These are phyloP conservation scores for Rhingia campestris DNA, from an alignment of 2,888 invertebrate species.

Conservation along the genomic window DNA sequence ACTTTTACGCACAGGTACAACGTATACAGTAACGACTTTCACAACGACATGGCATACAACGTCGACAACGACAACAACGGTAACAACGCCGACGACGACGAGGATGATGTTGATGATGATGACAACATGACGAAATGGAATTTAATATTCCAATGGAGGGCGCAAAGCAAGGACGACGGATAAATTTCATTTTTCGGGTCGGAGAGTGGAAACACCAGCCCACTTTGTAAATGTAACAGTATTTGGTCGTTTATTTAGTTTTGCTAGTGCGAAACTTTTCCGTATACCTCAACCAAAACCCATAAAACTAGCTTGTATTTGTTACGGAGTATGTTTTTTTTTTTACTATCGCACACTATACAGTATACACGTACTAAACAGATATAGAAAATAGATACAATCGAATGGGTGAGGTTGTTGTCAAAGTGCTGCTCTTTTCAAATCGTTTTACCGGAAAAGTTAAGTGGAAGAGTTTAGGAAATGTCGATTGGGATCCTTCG, in stretches of 20 bases:
- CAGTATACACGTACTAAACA: slow-evolving; percentile 4
- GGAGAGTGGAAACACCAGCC: slow-evolving; percentile 12
- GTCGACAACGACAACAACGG: slow-evolving; percentile 14
- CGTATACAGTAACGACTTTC: slow-evolving; percentile 9
- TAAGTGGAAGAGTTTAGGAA: slow-evolving; percentile 73
- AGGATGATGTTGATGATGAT: slow-evolving; percentile 42
- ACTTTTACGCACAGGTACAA: slow-evolving; percentile 39
- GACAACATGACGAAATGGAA: slow-evolving; percentile 65
- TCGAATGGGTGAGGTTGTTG: slow-evolving; percentile 61
- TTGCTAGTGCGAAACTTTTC: slow-evolving; percentile 36
- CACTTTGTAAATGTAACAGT: slow-evolving; percentile 52
- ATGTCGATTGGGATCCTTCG: slow-evolving; percentile 55
- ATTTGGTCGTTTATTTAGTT: slow-evolving; percentile 67
- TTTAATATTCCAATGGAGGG: slow-evolving; percentile 66
- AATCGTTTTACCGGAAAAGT: slow-evolving; percentile 68
- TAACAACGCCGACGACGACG: slow-evolving; percentile 12
- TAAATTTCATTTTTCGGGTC: slow-evolving; percentile 18
- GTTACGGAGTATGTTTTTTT: slow-evolving; percentile 18
- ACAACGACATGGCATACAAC: slow-evolving; percentile 6
- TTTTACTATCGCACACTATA: background rate
- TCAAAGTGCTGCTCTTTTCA: slow-evolving; percentile 69
- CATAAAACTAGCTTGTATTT: slow-evolving; percentile 56
- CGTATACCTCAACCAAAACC: slow-evolving; percentile 37
- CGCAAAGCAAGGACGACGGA: slow-evolving; percentile 15
- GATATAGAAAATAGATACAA: slow-evolving; percentile 38